Conservation (phyloP, 2,113 vertebrate species). For the Podarcis cretensis region DNA sequence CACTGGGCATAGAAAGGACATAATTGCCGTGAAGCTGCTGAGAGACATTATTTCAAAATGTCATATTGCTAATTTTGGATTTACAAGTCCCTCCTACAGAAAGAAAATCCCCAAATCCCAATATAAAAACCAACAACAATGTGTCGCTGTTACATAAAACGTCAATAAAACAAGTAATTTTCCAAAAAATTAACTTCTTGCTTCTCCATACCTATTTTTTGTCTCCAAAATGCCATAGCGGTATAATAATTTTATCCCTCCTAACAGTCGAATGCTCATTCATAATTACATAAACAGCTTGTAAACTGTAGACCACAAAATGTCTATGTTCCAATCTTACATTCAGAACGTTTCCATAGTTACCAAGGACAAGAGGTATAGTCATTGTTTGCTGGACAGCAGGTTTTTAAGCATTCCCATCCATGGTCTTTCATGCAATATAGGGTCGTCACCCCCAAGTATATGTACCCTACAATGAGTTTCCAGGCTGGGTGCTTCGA, state of each 20-base stretch:
- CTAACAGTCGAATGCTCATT: constrained; percentile 72
- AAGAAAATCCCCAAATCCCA: constrained; percentile 45
- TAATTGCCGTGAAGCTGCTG: constrained; percentile 65
- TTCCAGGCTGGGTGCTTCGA: constrained; percentile 50
- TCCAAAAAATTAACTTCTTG: constrained; percentile 50
- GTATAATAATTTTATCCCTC: constrained; percentile 68
- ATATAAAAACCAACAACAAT: constrained; percentile 31
- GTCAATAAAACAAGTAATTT: constrained; percentile 59
- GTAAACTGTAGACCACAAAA: constrained; percentile 71
- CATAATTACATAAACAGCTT: constrained; percentile 80
- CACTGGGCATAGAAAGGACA: constrained; percentile 51
- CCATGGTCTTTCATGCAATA: not conserved
- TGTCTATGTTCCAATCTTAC: constrained; percentile 69
- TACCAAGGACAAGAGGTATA: constrained; percentile 80
- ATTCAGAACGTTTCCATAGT: constrained; percentile 85
- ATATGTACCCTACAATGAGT: not conserved
- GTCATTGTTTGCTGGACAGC: constrained; percentile 69
- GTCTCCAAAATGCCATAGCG: constrained; percentile 57
- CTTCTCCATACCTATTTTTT: constrained; percentile 57
- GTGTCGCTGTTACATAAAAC: constrained; percentile 43
- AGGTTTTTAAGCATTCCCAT: constrained; percentile 58
- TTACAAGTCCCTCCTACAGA: constrained; percentile 33
- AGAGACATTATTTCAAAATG: constrained; percentile 63
- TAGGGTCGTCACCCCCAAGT: constrained; percentile 20
- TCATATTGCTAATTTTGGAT: constrained; percentile 68